A percentile compares a stretch with the other conserved stretches of the same genome.
Evolutionary conservation across 2,888 invertebrate genomes (phyloP).

Genomic region (Microchrysa polita): DNA sequence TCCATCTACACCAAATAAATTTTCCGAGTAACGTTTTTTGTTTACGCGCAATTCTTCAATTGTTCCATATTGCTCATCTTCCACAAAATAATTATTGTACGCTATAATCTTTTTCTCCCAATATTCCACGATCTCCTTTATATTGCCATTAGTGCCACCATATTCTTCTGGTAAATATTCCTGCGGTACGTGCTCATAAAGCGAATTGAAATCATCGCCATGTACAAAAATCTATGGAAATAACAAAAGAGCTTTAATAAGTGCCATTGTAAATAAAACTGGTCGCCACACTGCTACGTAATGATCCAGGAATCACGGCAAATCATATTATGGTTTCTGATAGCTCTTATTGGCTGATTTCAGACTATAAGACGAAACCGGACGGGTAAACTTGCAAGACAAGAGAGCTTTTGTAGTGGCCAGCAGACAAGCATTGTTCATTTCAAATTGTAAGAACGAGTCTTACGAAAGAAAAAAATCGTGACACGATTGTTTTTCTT

Average conservation of each 20-base stretch:
- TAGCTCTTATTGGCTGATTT: no score
- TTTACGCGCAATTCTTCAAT: constrained; percentile 56
- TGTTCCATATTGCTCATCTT: constrained; percentile 56
- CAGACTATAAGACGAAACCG: no score
- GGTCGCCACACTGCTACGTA: no score
- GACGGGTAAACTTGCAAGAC: no score
- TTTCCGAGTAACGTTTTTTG: constrained; percentile 52
- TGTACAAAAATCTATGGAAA: constrained; percentile 66
- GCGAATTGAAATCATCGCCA: constrained; percentile 66
- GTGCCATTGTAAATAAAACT: no score
- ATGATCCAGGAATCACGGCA: no score
- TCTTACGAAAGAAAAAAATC: no score
- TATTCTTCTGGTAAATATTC: constrained; percentile 72
- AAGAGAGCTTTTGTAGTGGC: no score
- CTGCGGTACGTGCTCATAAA: constrained; percentile 69
- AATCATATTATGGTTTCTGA: no score
- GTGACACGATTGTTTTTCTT: no score
- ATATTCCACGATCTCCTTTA: constrained; percentile 53
- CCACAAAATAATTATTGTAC: constrained; percentile 54
- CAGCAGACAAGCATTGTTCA: no score
- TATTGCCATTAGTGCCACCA: constrained; percentile 71
- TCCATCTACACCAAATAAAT: constrained; percentile 57
- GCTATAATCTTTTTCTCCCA: constrained; percentile 53
- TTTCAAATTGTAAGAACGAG: no score
- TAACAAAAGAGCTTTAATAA: background rate